Conservation (phyloP, 1,140 invertebrate genomes). For the Manduca sexta region DNA sequence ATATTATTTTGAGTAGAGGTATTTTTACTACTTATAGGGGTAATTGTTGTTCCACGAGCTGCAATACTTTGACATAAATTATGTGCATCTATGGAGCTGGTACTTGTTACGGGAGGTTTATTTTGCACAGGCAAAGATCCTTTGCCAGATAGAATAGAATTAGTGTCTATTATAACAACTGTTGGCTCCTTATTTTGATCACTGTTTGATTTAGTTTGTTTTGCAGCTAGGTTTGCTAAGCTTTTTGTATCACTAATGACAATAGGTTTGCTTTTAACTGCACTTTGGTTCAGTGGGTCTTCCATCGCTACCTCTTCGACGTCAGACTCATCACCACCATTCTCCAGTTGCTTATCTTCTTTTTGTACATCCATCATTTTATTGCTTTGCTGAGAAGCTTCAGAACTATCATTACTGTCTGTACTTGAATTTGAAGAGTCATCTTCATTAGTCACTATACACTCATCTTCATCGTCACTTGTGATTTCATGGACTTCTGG, state of each 20-base stretch:
- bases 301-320: constrained; percentile 76
- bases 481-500: constrained; percentile 66
- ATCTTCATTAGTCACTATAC: constrained; percentile 62
- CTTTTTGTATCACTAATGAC: constrained; percentile 77
- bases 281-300: constrained; percentile 77
- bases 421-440: constrained; percentile 62
- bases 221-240: constrained; percentile 49
- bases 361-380: constrained; percentile 77
- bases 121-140: constrained; percentile 34
- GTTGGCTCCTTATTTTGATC: constrained; percentile 71
- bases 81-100: constrained; percentile 48
- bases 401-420: constrained; percentile 60
- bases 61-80: constrained; percentile 70
- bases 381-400: constrained; percentile 76
- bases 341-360: constrained; percentile 76
- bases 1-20: constrained; percentile 34
- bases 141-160: constrained; percentile 63
- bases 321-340: constrained; percentile 74
- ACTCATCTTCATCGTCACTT: constrained; percentile 61
- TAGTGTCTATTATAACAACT: constrained; percentile 65
- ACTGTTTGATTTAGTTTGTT: constrained; percentile 45
- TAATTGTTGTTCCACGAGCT: constrained; percentile 67
- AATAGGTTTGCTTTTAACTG: constrained; percentile 74
- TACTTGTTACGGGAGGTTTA: constrained; percentile 27
- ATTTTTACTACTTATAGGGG: constrained; percentile 61